Conservation (phyloP, 2,113 vertebrate species). For the Enhydra lutris region DNA sequence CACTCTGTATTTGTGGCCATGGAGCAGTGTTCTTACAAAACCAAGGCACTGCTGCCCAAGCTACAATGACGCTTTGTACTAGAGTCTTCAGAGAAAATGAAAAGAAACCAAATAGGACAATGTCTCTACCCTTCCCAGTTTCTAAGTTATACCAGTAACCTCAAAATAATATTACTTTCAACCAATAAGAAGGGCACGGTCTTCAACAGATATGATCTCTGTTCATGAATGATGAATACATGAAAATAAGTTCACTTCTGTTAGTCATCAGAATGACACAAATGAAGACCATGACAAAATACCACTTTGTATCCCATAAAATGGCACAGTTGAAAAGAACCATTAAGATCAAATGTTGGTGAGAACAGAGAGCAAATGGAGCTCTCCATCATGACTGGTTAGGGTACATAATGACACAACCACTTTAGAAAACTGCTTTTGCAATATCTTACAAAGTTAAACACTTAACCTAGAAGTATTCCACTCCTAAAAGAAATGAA, state of each 20-base stretch:
- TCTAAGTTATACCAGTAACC: not conserved
- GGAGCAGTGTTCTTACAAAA: not conserved
- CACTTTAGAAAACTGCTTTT: not conserved
- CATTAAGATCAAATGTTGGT: not conserved
- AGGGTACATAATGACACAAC: not conserved
- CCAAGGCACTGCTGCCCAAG: not conserved
- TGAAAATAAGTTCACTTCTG: not conserved
- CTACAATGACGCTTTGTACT: not conserved
- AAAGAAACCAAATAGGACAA: not conserved
- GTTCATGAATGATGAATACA: not conserved
- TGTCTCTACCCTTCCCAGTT: not conserved
- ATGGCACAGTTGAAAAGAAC: not conserved
- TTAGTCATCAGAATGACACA: not conserved
- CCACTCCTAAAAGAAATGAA: not conserved
- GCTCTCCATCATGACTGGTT: not conserved
- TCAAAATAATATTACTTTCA: not conserved
- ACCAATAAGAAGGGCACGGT: not conserved
- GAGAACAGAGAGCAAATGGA: not conserved
- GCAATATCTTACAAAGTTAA: not conserved
- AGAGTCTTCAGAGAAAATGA: not conserved
- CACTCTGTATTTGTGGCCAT: not conserved
- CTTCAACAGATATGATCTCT: not conserved
- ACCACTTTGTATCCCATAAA: not conserved
- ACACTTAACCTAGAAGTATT: not conserved
- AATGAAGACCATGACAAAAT: not conserved